Base-by-base conservation (phyloP, 2,888 invertebrate genomes). In the Cybosia mesomella region DNA sequence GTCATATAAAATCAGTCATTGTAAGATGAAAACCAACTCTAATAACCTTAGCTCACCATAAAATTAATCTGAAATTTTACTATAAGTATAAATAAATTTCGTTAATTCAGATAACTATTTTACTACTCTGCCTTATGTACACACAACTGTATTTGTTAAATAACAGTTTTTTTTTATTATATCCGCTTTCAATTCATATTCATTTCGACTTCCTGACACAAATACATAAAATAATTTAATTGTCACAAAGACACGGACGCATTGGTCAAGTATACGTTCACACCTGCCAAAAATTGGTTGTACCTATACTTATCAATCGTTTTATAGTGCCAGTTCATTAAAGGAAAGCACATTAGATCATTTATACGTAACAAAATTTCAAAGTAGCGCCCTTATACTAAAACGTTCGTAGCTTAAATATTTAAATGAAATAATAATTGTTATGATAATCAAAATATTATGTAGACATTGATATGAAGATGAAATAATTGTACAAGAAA, bases 1-100 rank as follows among this genome's bases (percentile, higher is more conserved):
- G 83, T 83, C 81, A 82, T 77, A 83, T 77, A 83, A 79, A 84
- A 85, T 87, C 85, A 87, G 84, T 86, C 85, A 79, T 81, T 79
- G 55, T 39, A 59, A 77, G 82, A 75, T 36, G 77, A 82, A 80
- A 36, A 72, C 58, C 73, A 73, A 64, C 77, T 75, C 77, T 49
- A n/a, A 9, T 5, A 49, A 49, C n/a, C 49, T n/a, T 49, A 49
- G 4, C 39, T 15, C 21, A 39, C 22, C n/a, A 59, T 58, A 11
- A 36, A 22, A 59, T 39, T 39, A 59, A 39, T 49, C 49, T 8
- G 49, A n/a, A 49, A 18, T 36, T 49, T 49, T 18, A 49, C 49
- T 49, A 18, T 1, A 39, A n/a, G n/a, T 49, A 49, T n/a, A 49
- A 49, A 49, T 49, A 49, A 49, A 49, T n/a, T n/a, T n/a, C 8